Conservation (phyloP, 2,888 invertebrate species). For the Apocheima hispidaria region DNA sequence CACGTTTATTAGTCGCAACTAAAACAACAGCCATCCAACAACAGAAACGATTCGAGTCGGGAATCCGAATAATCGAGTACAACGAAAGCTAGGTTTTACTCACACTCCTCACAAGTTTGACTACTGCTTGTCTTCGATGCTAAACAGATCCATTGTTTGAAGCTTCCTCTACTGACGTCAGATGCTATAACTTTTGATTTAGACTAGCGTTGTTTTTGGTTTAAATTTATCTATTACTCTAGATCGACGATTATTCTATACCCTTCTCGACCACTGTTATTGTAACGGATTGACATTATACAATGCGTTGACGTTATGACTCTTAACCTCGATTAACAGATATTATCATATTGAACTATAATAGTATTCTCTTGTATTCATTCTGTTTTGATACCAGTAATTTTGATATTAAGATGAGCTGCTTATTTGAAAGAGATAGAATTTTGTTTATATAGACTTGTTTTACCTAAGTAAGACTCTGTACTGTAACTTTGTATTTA, state of each 20-base stretch:
- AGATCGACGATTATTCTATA: not conserved
- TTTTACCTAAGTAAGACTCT: too few species aligned
- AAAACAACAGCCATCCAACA: constrained; percentile 34
- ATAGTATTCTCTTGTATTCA: too few species aligned
- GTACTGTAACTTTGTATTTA: too few species aligned
- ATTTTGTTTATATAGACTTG: not conserved
- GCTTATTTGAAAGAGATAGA: not conserved
- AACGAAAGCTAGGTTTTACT: constrained; percentile 22
- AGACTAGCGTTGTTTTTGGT: not conserved
- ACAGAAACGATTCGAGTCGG: constrained; percentile 18
- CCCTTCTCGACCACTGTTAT: too few species aligned
- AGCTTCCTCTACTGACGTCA: constrained; percentile 1
- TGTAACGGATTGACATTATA: too few species aligned
- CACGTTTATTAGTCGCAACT: constrained; percentile 32
- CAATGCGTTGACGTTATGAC: too few species aligned
- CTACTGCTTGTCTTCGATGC: not conserved
- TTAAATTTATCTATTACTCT: not conserved
- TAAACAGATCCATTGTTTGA: constrained; percentile 10
- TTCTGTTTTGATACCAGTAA: too few species aligned
- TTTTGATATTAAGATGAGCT: too few species aligned
- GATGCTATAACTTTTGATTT: not conserved
- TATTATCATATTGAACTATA: too few species aligned
- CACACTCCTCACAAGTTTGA: not conserved
- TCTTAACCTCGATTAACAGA: too few species aligned
- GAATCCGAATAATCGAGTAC: constrained; percentile 34